A percentile compares a stretch with the other conserved stretches of the same genome.
These are phyloP conservation scores for Apodemia mormo DNA, from an alignment of 2,888 invertebrate genomes.

Conservation along the genomic window DNA sequence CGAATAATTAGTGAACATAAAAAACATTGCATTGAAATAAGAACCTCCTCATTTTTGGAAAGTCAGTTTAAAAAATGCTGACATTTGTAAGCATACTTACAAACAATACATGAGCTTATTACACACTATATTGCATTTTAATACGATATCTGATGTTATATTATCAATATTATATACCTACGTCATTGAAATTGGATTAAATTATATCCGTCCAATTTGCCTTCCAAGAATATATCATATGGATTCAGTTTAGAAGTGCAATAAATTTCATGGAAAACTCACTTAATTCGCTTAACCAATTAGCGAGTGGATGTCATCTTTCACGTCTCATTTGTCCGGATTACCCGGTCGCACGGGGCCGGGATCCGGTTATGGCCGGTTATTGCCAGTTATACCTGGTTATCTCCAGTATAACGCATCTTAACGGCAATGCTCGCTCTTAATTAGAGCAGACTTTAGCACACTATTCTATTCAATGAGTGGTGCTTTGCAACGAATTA, in stretches of 20 bases:
- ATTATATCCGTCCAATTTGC: neutral
- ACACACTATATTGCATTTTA: too few relatives aligned
- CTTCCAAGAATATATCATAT: neutral
- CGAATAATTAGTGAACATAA: too few relatives aligned
- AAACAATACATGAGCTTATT: too few relatives aligned
- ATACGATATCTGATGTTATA: neutral
- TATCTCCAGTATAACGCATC: slow-evolving; percentile 20
- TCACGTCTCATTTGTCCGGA: slow-evolving; percentile 64
- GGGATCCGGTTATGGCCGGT: slow-evolving; percentile 51
- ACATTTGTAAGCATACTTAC: too few relatives aligned
- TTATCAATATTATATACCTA: neutral
- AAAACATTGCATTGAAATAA: too few relatives aligned
- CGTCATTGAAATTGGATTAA: neutral
- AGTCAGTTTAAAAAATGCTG: too few relatives aligned
- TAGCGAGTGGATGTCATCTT: slow-evolving; percentile 62
- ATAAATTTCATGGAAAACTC: slow-evolving; percentile 13
- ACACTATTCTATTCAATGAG: slow-evolving; percentile 25
- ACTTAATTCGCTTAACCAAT: slow-evolving; percentile 45
- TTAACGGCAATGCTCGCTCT: slow-evolving; percentile 20
- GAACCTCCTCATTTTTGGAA: too few relatives aligned
- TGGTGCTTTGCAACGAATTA: neutral
- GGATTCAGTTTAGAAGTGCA: slow-evolving; percentile 14
- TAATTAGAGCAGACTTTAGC: slow-evolving; percentile 27
- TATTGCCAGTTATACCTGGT: slow-evolving; percentile 26
- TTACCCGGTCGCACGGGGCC: slow-evolving; percentile 53